Percentiles rank a stretch among this genome's conserved stretches.
Conservation (phyloP, 2,888 invertebrate genomes). For the Copidosoma aretas region DNA sequence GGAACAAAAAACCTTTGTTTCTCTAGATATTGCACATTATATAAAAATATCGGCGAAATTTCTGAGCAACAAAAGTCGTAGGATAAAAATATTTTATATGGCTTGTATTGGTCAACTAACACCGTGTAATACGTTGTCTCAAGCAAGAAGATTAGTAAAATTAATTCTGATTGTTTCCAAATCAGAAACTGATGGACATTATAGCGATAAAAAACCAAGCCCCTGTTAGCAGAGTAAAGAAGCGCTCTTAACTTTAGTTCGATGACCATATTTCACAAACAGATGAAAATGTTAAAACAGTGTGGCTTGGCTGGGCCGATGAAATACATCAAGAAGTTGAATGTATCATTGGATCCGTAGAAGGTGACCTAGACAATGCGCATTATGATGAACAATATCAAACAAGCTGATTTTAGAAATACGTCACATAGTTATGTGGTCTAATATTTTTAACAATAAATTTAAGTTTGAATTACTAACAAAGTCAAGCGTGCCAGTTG, state of each 20-base stretch:
- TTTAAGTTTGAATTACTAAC: not conserved
- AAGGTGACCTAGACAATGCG: not conserved
- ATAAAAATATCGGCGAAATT: too few relatives aligned
- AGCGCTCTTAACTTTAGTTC: not conserved
- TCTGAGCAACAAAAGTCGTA: not conserved
- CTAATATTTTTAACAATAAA: constrained; percentile 4
- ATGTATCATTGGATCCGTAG: not conserved
- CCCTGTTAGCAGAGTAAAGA: too few relatives aligned
- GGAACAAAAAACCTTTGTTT: too few relatives aligned
- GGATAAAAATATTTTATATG: too few relatives aligned
- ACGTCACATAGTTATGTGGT: not conserved
- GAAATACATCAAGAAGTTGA: not conserved
- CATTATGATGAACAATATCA: not conserved
- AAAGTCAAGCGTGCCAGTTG: too few relatives aligned
- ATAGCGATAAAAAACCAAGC: not conserved
- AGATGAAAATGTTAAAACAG: not conserved
- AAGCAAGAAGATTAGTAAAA: too few relatives aligned
- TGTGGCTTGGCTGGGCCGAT: not conserved
- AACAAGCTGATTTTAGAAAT: not conserved
- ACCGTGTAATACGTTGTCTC: too few relatives aligned
- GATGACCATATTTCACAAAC: not conserved
- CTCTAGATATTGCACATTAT: too few relatives aligned
- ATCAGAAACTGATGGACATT: too few relatives aligned
- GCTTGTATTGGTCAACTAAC: too few relatives aligned
- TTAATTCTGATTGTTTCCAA: too few relatives aligned